Evolutionary conservation across 2,797 vertebrate species (phyloP).

Genomic region (Gorsachius magnificus): DNA sequence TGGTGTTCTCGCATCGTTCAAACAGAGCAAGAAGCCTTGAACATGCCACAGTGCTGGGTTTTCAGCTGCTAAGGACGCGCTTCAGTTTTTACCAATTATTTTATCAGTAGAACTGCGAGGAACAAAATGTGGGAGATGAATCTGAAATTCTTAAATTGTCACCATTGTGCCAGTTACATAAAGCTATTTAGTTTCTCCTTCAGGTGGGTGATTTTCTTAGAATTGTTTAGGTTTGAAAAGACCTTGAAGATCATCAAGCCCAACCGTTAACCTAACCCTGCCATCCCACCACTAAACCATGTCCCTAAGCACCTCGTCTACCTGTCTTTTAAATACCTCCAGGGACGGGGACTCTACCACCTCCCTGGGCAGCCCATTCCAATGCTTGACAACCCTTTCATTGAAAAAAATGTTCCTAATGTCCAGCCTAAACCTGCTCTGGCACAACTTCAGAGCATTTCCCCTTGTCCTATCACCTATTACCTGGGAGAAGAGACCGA

Average conservation of each 20-base stretch:
- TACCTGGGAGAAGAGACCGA: too few species aligned
- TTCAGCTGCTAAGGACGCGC: not conserved
- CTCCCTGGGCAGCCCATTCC: not conserved
- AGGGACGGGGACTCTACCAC: not conserved
- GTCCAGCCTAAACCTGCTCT: too few species aligned
- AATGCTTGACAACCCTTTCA: not conserved
- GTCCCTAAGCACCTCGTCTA: not conserved
- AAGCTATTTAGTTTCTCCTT: not conserved
- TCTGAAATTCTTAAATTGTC: not conserved
- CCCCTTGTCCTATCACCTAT: too few species aligned
- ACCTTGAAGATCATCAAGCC: too few species aligned
- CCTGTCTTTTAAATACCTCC: not conserved
- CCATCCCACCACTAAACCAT: not conserved
- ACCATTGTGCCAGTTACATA: not conserved
- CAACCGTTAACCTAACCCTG: too few species aligned
- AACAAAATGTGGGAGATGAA: not conserved
- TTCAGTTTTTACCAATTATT: not conserved
- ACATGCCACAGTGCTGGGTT: not conserved
- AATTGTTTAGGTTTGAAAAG: too few species aligned
- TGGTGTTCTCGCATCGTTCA: not conserved
- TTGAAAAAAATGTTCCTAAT: too few species aligned
- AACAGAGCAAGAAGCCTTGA: not conserved
- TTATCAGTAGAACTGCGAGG: not conserved
- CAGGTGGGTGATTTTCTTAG: not conserved
- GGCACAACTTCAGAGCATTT: too few species aligned